Percentiles rank a stretch among this genome's conserved stretches.
phyloP scores from a whole-genome alignment of 1,140 invertebrate genomes.

The Varroa destructor region DNA sequence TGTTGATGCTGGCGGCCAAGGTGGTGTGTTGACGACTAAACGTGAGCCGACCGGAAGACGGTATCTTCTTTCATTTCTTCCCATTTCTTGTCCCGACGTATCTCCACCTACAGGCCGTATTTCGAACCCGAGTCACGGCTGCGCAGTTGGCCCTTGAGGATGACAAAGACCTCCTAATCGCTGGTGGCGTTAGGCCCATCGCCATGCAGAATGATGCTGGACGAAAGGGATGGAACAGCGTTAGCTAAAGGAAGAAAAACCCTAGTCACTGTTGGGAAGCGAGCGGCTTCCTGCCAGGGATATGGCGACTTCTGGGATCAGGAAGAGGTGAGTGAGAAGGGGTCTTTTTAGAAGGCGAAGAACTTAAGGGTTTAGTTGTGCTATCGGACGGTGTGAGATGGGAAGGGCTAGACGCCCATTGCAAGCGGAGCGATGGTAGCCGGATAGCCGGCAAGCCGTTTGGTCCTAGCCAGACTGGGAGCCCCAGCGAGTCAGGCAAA shows the following conservation, averaged over 20 bases:
- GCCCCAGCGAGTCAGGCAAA: conserved; percentile 1
- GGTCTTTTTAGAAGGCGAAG: not conserved
- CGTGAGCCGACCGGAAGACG: too few species aligned
- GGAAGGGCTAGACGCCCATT: too few species aligned
- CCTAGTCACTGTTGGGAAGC: too few species aligned
- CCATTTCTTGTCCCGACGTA: not conserved
- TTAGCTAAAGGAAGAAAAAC: too few species aligned
- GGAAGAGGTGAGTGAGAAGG: not conserved
- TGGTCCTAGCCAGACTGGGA: too few species aligned
- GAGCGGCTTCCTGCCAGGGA: not conserved
- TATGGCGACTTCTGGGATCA: not conserved
- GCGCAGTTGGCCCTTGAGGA: conserved; percentile 19
- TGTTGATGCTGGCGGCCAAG: too few species aligned
- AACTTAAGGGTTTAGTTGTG: not conserved
- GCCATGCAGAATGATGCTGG: too few species aligned
- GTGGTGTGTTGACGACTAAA: too few species aligned
- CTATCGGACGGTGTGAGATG: too few species aligned
- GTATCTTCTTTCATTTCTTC: not conserved
- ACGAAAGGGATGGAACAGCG: too few species aligned
- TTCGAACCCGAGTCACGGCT: conserved; percentile 25
- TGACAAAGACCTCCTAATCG: conserved; percentile 28
- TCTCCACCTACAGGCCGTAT: conserved; percentile 21
- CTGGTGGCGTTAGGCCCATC: conserved; percentile 8
- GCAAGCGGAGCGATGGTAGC: too few species aligned
- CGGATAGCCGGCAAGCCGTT: too few species aligned